Evolutionary conservation across 2,113 vertebrate species (phyloP), one percentile per base, ranked within the genome.

Genomic region (Podarcis raffonei): DNA sequence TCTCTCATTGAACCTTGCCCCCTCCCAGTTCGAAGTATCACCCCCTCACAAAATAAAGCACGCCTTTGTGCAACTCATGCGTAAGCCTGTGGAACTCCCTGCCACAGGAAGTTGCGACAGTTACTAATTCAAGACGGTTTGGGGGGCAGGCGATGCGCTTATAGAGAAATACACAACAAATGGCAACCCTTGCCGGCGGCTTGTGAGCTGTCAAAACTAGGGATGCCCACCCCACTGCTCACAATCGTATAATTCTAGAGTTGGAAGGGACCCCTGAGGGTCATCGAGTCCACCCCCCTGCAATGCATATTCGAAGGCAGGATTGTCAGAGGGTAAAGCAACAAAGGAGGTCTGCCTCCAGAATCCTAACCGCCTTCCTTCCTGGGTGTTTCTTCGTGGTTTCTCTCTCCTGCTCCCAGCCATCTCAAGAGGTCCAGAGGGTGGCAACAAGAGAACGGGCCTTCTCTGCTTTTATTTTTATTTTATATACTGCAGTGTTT

Each of bases 71-170:
- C 23, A 20, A 8, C 82, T 11, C 13, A 23, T 27, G 3, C 42
- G 12, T 6, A 32, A 57, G 16, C 42, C 30, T 25, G 6, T 9
- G 48, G 83, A 75, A 85, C 83, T 75, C 71, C 83, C n/a, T 85
- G 83, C 71, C 13, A 16, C 48, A 35, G 23, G 62, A 57, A 18
- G 11, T 5, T 12, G 9, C 2, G 3, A 23, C 0, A 2, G 77
- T 11, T 1, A 0, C 8, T 4, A n/a, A 6, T 0, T 16, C 2
- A 35, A n/a, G 7, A 74, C 22, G 22, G 42, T 11, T 18, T 75
- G 16, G 16, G 15, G 15, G 32, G 35, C 7, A 18, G 23, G 22
- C 22, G 42, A 42, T 11, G 48, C 2, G 27, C 11, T 27, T n/a
- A 30, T 4, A n/a, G 69, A 72, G 9, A 30, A 71, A 13, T 27